Evolutionary conservation across 2,888 invertebrate species (phyloP).

Genomic region (Pheosia gnoma): DNA sequence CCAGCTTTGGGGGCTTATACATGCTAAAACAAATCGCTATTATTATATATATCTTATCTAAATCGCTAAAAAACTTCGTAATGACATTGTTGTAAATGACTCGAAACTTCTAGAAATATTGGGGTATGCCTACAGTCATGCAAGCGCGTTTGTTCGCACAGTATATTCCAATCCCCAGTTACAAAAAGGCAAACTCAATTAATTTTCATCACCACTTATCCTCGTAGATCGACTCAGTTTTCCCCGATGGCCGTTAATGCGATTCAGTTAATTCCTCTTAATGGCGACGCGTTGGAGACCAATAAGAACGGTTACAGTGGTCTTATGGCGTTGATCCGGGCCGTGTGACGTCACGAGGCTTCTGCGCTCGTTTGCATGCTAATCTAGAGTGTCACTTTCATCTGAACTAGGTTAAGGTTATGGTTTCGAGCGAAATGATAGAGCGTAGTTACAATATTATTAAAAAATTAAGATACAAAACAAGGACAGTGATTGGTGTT

Average conservation of each 20-base stretch:
- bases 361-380: conserved; percentile 7
- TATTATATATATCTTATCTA: no score
- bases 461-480: no score
- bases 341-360: conserved; percentile 7
- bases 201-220: conserved; percentile 39
- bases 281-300: conserved; percentile 15
- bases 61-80: no score
- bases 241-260: conserved; percentile 23
- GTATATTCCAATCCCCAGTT: neutral
- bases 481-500: no score
- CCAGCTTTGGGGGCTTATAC: no score
- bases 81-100: no score
- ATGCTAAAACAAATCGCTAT: no score
- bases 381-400: conserved; percentile 1
- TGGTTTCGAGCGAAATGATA: neutral
- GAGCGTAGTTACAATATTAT: no score
- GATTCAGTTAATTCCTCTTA: conserved; percentile 31
- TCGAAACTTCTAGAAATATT: no score
- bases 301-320: conserved; percentile 26
- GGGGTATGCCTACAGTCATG: no score
- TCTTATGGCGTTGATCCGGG: conserved; percentile 14
- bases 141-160: no score
- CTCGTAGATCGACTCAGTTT: conserved; percentile 25
- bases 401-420: neutral
- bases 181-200: conserved; percentile 17